These are phyloP conservation scores for Dinocampus coccinellae DNA, from an alignment of 2,888 invertebrate species.

Conservation along the genomic window DNA sequence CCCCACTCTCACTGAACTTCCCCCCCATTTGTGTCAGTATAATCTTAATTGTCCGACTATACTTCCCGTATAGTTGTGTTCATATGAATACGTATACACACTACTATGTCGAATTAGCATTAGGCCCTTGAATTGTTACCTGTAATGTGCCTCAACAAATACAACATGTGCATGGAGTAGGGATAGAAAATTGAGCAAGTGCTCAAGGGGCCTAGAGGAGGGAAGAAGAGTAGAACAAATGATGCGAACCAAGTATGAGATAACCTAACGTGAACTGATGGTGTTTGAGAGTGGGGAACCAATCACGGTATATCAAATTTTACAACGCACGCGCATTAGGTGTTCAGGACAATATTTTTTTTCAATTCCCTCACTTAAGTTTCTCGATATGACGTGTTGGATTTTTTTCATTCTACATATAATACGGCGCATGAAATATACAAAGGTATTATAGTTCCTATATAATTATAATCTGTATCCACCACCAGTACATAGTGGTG, in stretches of 20 bases:
- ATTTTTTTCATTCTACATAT: background rate
- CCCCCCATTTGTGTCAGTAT: conserved; percentile 26
- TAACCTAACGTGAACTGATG: conserved; percentile 53
- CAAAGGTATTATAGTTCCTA: background rate
- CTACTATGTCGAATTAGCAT: conserved; percentile 19
- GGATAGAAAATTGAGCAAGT: conserved; percentile 37
- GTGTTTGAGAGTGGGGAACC: conserved; percentile 53
- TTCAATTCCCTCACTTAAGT: conserved; percentile 10
- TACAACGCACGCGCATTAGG: conserved; percentile 32
- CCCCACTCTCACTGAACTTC: conserved; percentile 43
- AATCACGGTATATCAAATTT: conserved; percentile 40
- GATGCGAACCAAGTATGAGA: conserved; percentile 59
- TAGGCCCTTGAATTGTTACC: conserved; percentile 11
- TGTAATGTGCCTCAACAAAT: conserved; percentile 45
- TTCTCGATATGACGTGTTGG: background rate
- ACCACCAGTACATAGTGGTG: conserved; percentile 6
- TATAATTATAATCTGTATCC: conserved; percentile 11
- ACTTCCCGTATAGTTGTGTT: conserved; percentile 6
- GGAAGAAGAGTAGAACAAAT: conserved; percentile 29
- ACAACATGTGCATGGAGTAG: conserved; percentile 45
- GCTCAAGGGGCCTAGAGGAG: conserved; percentile 45
- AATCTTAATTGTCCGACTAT: conserved; percentile 5
- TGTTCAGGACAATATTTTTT: conserved; percentile 8
- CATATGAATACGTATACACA: conserved; percentile 4
- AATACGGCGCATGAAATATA: background rate